Evolutionary conservation across 2,113 vertebrate genomes (phyloP), one percentile per base, ranked within the genome.

Genomic region (Struthidea cinerea): DNA sequence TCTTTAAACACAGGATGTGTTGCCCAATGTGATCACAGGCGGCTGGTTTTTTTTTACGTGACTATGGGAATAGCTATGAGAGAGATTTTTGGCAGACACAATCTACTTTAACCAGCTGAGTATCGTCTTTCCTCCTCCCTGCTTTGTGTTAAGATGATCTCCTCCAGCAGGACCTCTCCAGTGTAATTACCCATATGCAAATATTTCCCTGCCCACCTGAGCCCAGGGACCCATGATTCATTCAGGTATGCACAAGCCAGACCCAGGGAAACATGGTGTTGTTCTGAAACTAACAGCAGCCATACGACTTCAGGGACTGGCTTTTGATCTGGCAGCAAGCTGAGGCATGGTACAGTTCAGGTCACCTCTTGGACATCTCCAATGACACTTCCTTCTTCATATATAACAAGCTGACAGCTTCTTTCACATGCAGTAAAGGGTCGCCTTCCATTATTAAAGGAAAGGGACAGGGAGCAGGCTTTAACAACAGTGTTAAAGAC

Each of bases 371-470:
- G 26, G 81, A 24, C 39, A 50, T n/a, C 59, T 93, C 42, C 50
- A 74, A 1, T 11, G 22, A n/a, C 16, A 2, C 39, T 52, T 50
- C 56, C 37, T 52, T 52, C 63, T 49, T 63, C 6, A 32, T 55
- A 55, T 80, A 2, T 28, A 92, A 65, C 7, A 56, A 89, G 27
- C 63, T 16, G 18, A 71, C 41, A 76, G 32, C 63, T 75, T 65
- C 42, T 49, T 33, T 37, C 49, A 61, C 0, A 0, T 23, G 37
- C 39, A 80, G 10, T 7, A 37, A 37, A 55, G 33, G 28, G 13
- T 69, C 55, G 39, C 15, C n/a, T 39, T 90, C 37, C 22, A 10
- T 20, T 28, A 20, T 17, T 37, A 77, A 84, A 68, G 26, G 50
- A 79, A 75, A 76, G 32, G 13, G 30, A 26, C 7, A 32, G 19